phyloP scores from a whole-genome alignment of 2,113 vertebrate genomes.

The Pygoscelis adeliae region DNA sequence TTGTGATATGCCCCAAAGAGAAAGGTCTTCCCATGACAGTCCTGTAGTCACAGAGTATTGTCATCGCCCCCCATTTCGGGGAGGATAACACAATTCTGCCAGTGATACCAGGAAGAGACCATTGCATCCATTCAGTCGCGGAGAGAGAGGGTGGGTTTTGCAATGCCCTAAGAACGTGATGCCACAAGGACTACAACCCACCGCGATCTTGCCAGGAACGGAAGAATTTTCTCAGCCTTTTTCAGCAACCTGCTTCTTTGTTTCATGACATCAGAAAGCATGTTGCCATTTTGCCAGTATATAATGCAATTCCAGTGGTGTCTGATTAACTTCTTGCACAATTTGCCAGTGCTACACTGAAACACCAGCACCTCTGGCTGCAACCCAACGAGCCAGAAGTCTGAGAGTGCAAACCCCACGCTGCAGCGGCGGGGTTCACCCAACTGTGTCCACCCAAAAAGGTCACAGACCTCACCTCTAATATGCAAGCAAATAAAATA shows the following conservation, averaged over 20 bases:
- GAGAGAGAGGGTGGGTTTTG: neutral
- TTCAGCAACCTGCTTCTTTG: neutral
- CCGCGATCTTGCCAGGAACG: neutral
- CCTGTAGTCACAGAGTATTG: neutral
- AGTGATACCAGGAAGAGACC: neutral
- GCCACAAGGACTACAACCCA: neutral
- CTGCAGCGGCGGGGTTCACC: neutral
- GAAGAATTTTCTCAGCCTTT: neutral
- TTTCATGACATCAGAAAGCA: neutral
- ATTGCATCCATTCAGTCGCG: neutral
- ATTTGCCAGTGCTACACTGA: neutral
- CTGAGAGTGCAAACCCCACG: neutral
- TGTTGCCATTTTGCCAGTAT: neutral
- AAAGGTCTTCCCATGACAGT: neutral
- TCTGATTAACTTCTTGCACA: neutral
- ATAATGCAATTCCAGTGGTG: neutral
- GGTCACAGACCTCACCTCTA: neutral
- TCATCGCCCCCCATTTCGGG: neutral
- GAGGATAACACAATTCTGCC: neutral
- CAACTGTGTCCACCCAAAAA: neutral
- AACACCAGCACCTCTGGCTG: neutral
- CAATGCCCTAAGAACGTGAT: neutral
- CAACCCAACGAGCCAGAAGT: neutral
- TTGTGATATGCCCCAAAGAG: neutral
- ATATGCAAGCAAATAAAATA: neutral